These are phyloP conservation scores for Aricia artaxerxes DNA, from an alignment of 2,888 invertebrate species.

Conservation along the genomic window DNA sequence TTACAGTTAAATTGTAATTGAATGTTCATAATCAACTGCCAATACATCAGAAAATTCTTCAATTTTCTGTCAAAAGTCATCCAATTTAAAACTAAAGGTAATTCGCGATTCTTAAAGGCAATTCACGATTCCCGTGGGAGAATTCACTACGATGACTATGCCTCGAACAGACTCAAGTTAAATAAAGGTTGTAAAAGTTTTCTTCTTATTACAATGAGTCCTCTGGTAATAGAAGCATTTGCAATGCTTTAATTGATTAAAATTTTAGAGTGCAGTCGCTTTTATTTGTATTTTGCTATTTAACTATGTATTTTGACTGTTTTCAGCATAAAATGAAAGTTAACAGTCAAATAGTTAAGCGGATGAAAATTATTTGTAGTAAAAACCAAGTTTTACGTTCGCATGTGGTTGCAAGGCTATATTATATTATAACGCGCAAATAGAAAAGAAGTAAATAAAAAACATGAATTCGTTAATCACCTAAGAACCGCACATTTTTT, in stretches of 20 bases:
- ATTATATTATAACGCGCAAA: no score
- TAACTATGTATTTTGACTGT: neutral
- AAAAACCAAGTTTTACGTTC: no score
- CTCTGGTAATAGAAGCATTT: neutral
- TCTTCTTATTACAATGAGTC: slow-evolving; percentile 9
- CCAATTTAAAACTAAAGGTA: slow-evolving; percentile 4
- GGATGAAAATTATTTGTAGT: no score
- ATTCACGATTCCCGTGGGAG: neutral
- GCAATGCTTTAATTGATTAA: neutral
- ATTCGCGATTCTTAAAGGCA: neutral
- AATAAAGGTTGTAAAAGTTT: slow-evolving; percentile 19
- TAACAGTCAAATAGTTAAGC: neutral
- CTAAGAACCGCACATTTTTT: no score
- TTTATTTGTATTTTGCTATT: neutral
- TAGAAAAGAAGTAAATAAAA: no score
- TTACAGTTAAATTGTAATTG: no score
- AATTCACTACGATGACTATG: neutral
- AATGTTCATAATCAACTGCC: no score
- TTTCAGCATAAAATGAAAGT: neutral
- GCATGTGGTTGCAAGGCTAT: no score
- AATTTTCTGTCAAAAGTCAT: neutral
- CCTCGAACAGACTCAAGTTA: neutral
- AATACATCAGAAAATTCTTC: no score
- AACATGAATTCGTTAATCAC: no score
- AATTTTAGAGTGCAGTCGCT: neutral